Evolutionary conservation across 2,113 vertebrate genomes (phyloP), one percentile per base, ranked within the genome.

Genomic region (Motacilla alba): DNA sequence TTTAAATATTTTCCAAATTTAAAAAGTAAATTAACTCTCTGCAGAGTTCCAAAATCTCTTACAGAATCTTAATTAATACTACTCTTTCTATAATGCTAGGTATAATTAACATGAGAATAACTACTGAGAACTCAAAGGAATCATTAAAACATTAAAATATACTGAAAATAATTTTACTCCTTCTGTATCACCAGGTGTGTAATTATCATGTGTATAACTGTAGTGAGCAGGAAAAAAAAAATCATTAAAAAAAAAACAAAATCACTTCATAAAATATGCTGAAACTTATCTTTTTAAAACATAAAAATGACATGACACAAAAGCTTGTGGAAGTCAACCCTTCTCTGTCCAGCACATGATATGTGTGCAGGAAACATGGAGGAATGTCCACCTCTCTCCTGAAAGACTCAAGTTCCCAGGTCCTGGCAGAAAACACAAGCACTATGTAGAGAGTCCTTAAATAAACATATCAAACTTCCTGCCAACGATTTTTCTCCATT

Each of bases 61-160:
- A 69, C 2, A 55, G 44, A 72, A 60, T 83, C 39, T 74, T 95
- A 83, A 93, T 66, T 86, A 88, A 78, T 91, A 67, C 31, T 67
- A 68, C 31, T 81, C 44, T 87, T 12, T 49, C 49, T 82, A 75
- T 43, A 94, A 73, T 62, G 17, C 28, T 37, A 89, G 53, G 43
- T 87, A 64, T 73, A 83, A 89, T 73, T 73, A 91, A 58, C 41
- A 58, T 53, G 30, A 94, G 28, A 53, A 19, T 84, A 91, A 84
- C 50, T 79, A 60, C 21, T 53, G 16, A 82, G 23, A 94, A 64
- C 84, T 76, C 70, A 85, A 84, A 90, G 33, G 37, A 83, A 79
- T 62, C 55, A 28, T 66, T 91, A 66, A 79, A 84, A 9, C n/a
- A 74, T 16, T 86, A 88, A 82, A 95, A 91, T 73, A 76, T 18